A percentile compares a stretch with the other conserved stretches of the same genome.
Evolutionary conservation across 2,113 vertebrate species (phyloP).

Genomic region (Pterocles orientalis): DNA sequence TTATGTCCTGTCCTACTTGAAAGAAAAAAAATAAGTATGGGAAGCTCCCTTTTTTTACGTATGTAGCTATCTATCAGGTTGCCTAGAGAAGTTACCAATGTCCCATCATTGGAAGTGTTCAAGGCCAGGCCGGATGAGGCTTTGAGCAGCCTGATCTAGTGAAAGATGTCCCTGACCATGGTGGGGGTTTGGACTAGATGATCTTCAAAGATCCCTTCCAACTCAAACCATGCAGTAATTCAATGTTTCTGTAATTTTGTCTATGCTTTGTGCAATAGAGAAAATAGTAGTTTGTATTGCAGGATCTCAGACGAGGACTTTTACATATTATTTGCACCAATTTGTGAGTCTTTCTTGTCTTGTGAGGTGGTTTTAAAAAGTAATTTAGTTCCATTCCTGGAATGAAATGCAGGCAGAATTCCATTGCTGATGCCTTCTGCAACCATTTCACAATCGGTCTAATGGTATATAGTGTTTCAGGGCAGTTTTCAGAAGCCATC

Average conservation of each 20-base stretch:
- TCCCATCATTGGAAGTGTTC: neutral
- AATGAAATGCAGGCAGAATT: neutral
- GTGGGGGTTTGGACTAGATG: neutral
- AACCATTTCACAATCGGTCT: neutral
- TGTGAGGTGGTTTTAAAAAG: neutral
- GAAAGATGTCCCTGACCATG: neutral
- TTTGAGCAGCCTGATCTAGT: neutral
- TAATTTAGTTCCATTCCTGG: neutral
- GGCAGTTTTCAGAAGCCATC: neutral
- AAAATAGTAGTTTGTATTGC: neutral
- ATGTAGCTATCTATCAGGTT: fast-evolving
- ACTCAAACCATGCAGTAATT: neutral
- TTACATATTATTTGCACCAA: neutral
- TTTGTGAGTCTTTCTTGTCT: neutral
- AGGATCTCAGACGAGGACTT: neutral
- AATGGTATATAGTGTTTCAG: neutral
- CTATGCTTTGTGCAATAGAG: neutral
- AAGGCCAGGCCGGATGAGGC: neutral
- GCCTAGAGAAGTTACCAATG: neutral
- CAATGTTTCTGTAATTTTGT: neutral
- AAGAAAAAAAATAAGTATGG: neutral
- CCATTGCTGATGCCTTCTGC: neutral
- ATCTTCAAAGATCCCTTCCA: neutral
- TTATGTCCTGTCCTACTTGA: neutral
- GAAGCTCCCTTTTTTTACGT: neutral